Evolutionary conservation across 2,888 invertebrate species (phyloP), one percentile per base, ranked within the genome.

Genomic region (Perizoma affinitatum): DNA sequence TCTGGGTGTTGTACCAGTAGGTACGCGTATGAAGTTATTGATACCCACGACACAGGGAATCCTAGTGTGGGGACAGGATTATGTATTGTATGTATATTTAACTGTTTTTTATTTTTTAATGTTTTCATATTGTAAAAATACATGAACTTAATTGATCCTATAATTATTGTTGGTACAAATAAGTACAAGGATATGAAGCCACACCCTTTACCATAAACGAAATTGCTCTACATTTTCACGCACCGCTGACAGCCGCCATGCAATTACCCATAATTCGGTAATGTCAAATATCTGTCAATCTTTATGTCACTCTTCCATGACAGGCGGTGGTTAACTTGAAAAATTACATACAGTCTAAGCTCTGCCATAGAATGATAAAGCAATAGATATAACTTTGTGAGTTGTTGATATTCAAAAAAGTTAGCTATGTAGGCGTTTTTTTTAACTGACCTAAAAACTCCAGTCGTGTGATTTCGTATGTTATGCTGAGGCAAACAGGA

Each of bases 241-340:
- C 76, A 64, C 74, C 70, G 71, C 72, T 66, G 70, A 71, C 70
- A 68, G 62, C 64, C 63, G 65, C 67, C 73, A 60, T 83, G 73
- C 76, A 82, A 84, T 86, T 82, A 84, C 76, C 75, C 69, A 68
- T 80, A 79, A 83, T 84, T 78, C 73, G 74, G 74, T 78, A 82
- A 83, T 77, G 73, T 71, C 70, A 68, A 69, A 74, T 74, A 74
- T 77, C 80, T 82, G 84, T 86, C 85, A 84, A 78, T 83, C 81
- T 72, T 77, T 74, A 67, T 75, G 82, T 79, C 79, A 77, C 74
- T 73, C 60, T 43, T 34, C 54, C 65, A 63, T 66, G 68, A 70
- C 71, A 63, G 62, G 67, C 71, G 73, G 74, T 82, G 75, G 75
- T 82, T 81, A 67, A 34, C 50, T 61, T 64, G 41, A 66, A 57